Conservation (phyloP, 2,888 invertebrate genomes). For the Zonitis immaculata region DNA sequence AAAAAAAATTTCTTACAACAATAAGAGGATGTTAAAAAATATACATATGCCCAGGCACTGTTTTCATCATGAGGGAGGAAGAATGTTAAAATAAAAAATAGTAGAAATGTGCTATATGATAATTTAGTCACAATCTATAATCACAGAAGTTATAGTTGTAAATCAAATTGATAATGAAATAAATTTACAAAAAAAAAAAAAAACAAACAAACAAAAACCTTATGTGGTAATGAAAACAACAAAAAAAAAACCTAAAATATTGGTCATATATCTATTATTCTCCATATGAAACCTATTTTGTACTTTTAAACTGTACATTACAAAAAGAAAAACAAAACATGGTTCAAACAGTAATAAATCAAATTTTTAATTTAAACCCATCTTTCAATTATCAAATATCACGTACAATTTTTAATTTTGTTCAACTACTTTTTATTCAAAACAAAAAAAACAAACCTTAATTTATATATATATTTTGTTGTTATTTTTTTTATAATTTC, state of each 20-base stretch:
- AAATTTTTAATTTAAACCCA: constrained; percentile 21
- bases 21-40: constrained; percentile 46
- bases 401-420: constrained; percentile 5
- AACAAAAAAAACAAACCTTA: not conserved
- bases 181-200: constrained; percentile 3
- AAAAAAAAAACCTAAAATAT: constrained; percentile 29
- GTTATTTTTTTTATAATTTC: constrained; percentile 12
- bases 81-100: constrained; percentile 36
- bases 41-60: constrained; percentile 48
- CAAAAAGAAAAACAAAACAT: constrained; percentile 22
- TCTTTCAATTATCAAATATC: constrained; percentile 24
- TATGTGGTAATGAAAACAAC: not conserved
- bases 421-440: not conserved
- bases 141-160: constrained; percentile 43
- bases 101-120: constrained; percentile 37
- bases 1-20: constrained; percentile 39
- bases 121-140: constrained; percentile 45
- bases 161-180: constrained; percentile 19
- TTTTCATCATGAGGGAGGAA: constrained; percentile 38
- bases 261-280: constrained; percentile 27
- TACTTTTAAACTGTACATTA: constrained; percentile 32
- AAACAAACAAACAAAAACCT: too few relatives aligned
- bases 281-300: constrained; percentile 34
- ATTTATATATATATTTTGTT: not conserved
- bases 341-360: constrained; percentile 12